Evolutionary conservation across 2,113 vertebrate genomes (phyloP), one percentile per base, ranked within the genome.

Genomic region (Rhegmatorhina hoffmannsi): DNA sequence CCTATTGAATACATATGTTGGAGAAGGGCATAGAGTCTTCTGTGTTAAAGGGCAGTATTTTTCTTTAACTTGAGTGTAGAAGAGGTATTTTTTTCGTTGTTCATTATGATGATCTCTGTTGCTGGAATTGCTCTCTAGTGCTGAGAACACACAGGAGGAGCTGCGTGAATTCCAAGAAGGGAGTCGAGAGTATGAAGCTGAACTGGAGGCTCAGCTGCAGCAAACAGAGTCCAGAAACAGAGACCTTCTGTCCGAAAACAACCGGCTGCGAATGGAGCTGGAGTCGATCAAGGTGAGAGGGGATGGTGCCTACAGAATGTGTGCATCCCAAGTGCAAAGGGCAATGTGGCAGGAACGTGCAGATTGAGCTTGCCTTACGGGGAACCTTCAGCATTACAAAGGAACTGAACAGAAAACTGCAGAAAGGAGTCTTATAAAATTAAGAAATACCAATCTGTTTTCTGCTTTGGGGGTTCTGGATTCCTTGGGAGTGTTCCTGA

Each of bases 101-200:
- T 78, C 16, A 4, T 74, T 23, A 2, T 49, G 26, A n/a, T 79
- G 53, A 73, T 2, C 24, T 87, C 62, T 83, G 47, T 43, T 43
- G 43, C 50, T 96, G 91, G n/a, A 58, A 90, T 92, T 96, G 56
- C 36, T 82, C 17, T 66, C 78, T 53, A 99, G 99, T 97, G 98
- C 98, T 38, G 98, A 99, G 16, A 98, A 98, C 29, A 97, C 98
- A 1, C 99, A 98, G 72, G 99, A 99, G 62, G 99, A 99, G 46
- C 94, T 99, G 76, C 98, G 98, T 81, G 99, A 99, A 90, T 99
- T 99, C 95, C 99, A 99, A 86, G 99, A 99, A 97, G 99, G 99
- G 95, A 99, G 99, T 96, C 97, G 99, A 36, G 99, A 99, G 88
- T 99, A 99, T 52, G 99, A 99, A 91, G 99, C 99, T 4, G 99